Conservation (phyloP, 2,797 vertebrate species). For the Mergus octosetaceus region DNA sequence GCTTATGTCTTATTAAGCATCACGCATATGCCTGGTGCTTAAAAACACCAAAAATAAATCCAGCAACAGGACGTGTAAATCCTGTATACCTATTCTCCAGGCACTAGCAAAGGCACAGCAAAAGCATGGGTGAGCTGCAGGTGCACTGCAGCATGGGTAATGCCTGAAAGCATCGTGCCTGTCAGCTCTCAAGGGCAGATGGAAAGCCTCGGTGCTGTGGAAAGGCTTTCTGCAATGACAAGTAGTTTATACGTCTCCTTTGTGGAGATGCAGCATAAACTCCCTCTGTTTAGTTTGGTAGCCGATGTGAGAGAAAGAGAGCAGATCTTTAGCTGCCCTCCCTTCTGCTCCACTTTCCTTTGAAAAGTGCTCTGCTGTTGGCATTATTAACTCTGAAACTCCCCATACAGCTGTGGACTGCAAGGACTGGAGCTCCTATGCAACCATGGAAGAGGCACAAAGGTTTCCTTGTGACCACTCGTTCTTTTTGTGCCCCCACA, state of each 20-base stretch:
- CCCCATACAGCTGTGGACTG: slow-evolving; percentile 64
- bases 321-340: slow-evolving; percentile 59
- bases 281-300: slow-evolving; percentile 63
- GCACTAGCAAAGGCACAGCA: slow-evolving; percentile 2
- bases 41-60: slow-evolving; percentile 2
- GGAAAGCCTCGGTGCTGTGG: slow-evolving; percentile 35
- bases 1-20: background rate
- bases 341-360: slow-evolving; percentile 70
- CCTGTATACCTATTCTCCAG: background rate
- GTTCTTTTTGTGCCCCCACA: slow-evolving; percentile 63
- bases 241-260: slow-evolving; percentile 42
- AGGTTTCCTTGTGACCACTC: slow-evolving; percentile 72
- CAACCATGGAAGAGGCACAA: slow-evolving; percentile 55
- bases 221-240: slow-evolving; percentile 53
- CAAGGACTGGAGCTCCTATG: slow-evolving; percentile 53
- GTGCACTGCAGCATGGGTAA: slow-evolving; percentile 37
- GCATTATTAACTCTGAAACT: slow-evolving; percentile 66
- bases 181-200: slow-evolving; percentile 50
- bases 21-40: background rate
- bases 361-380: slow-evolving; percentile 58
- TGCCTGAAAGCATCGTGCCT: slow-evolving; percentile 14
- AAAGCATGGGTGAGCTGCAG: slow-evolving; percentile 35
- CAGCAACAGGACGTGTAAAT: slow-evolving; percentile 2
- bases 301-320: slow-evolving; percentile 59
- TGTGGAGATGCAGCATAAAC: slow-evolving; percentile 58